These are phyloP conservation scores for Eucera pruinosa DNA, from an alignment of 2,888 invertebrate genomes.

Conservation along the genomic window DNA sequence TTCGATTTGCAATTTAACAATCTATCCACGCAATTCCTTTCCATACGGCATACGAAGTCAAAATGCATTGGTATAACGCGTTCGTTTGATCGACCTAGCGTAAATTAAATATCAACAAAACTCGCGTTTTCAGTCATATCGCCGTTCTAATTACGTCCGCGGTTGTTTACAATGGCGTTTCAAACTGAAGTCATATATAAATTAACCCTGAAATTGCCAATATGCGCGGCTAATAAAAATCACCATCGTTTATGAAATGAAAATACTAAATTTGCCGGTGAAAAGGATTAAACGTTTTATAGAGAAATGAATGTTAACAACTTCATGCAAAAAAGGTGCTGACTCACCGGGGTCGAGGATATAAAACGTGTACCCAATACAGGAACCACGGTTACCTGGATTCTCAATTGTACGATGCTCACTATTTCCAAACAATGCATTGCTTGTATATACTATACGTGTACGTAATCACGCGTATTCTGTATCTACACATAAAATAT, in stretches of 20 bases:
- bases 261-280: slow-evolving; percentile 3
- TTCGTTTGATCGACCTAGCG: slow-evolving; percentile 50
- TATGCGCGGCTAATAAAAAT: slow-evolving; percentile 25
- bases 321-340: background rate
- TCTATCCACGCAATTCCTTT: background rate
- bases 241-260: background rate
- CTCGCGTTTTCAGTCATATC: slow-evolving; percentile 36
- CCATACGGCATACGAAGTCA: slow-evolving; percentile 14
- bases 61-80: slow-evolving; percentile 8
- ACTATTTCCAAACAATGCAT: slow-evolving; percentile 28
- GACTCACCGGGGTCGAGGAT: background rate
- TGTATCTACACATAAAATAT: background rate
- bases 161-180: slow-evolving; percentile 43
- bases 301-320: background rate
- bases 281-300: slow-evolving; percentile 1
- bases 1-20: background rate
- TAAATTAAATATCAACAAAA: slow-evolving; percentile 55
- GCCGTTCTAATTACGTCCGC: slow-evolving; percentile 41
- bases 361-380: slow-evolving; percentile 3
- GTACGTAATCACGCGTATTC: background rate
- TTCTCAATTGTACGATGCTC: slow-evolving; percentile 7
- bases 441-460: no score
- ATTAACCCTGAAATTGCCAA: slow-evolving; percentile 42
- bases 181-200: slow-evolving; percentile 27
- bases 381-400: slow-evolving; percentile 13